These are phyloP conservation scores for Isaurus tuberculatus DNA, from an alignment of 92 coral and sea anemone species.

Conservation along the genomic window DNA sequence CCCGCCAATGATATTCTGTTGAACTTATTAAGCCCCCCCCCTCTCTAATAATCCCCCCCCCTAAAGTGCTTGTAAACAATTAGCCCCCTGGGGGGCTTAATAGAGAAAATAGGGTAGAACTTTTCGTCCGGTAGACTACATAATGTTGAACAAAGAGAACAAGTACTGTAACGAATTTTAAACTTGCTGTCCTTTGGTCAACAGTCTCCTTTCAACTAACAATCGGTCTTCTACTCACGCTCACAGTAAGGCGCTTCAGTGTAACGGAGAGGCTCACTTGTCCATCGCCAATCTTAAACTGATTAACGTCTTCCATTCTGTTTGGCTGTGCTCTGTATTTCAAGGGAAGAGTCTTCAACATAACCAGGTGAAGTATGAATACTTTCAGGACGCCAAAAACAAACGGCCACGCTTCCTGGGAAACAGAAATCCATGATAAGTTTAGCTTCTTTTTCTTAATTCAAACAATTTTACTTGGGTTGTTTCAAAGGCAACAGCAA, in stretches of 20 bases:
- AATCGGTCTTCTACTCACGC: background rate
- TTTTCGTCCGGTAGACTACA: no score
- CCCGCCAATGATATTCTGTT: no score
- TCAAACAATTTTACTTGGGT: no score
- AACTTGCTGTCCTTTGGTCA: background rate
- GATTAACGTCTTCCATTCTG: background rate
- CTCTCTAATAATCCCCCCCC: no score
- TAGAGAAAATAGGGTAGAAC: no score
- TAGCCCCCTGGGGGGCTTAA: no score
- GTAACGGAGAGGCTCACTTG: background rate
- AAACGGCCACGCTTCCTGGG: conserved; percentile 32
- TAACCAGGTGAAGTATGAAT: conserved; percentile 30
- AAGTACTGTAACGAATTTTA: no score
- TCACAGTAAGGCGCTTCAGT: background rate
- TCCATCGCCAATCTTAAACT: background rate
- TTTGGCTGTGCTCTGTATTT: conserved; percentile 34
- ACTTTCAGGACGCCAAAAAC: conserved; percentile 30
- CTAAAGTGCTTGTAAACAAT: no score
- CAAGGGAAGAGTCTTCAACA: conserved; percentile 16
- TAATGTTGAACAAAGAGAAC: no score
- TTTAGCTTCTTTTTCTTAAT: background rate
- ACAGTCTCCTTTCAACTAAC: background rate
- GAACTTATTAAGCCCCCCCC: no score
- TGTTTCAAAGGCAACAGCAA: background rate
- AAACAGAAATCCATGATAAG: background rate